These are phyloP conservation scores for Mustela nigripes DNA, from an alignment of 2,113 vertebrate species.

Conservation along the genomic window DNA sequence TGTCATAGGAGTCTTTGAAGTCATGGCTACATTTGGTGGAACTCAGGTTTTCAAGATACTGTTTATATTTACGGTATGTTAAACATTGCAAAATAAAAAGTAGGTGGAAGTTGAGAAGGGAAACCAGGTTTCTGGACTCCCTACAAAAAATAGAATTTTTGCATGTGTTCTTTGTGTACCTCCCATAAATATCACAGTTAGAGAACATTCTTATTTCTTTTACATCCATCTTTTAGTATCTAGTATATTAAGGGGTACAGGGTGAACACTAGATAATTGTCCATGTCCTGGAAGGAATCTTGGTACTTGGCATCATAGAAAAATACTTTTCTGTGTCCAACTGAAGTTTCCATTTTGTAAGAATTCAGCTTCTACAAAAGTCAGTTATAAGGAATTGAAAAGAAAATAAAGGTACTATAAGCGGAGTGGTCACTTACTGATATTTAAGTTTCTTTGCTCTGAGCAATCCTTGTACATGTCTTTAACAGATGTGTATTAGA, in stretches of 20 bases:
- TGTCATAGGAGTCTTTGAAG: background rate
- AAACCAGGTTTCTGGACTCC: background rate
- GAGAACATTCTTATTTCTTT: slow-evolving; percentile 3
- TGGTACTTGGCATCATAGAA: background rate
- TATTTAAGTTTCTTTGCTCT: slow-evolving; percentile 13
- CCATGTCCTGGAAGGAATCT: background rate
- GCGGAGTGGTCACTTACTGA: slow-evolving; percentile 7
- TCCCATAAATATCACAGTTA: background rate
- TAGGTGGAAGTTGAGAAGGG: background rate
- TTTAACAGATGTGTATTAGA: slow-evolving; percentile 19
- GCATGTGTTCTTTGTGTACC: background rate
- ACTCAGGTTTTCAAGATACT: background rate
- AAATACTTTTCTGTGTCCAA: background rate
- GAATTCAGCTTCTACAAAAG: slow-evolving; percentile 41
- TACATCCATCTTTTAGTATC: background rate
- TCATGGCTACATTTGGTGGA: background rate
- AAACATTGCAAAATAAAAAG: background rate
- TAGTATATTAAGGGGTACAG: background rate
- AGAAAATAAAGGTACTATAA: background rate
- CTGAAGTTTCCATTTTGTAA: slow-evolving; percentile 28
- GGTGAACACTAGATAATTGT: background rate
- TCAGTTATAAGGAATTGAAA: background rate
- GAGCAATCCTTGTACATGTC: background rate
- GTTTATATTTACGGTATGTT: background rate
- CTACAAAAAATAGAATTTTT: background rate